Conservation (phyloP, 1,140 invertebrate genomes). For the Procambarus virginalis region DNA sequence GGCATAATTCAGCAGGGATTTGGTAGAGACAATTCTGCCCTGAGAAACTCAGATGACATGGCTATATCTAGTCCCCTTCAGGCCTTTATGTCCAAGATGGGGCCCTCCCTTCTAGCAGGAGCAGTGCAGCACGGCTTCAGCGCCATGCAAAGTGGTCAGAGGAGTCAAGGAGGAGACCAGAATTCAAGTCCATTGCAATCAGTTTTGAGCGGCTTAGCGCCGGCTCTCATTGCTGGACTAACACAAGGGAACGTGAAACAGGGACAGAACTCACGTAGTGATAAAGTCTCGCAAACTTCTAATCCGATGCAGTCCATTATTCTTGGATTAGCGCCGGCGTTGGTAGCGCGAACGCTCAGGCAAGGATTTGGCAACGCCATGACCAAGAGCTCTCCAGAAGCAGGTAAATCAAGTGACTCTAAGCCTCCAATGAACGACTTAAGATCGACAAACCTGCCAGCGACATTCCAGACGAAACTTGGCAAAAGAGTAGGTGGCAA, state of each 20-base stretch:
- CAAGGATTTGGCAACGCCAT: background rate
- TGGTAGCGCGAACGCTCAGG: background rate
- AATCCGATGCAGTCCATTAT: slow-evolving; percentile 11
- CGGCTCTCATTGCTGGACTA: background rate
- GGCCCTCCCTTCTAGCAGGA: slow-evolving; percentile 3
- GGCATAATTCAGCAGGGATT: background rate
- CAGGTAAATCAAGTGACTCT: background rate
- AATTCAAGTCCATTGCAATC: slow-evolving; percentile 14
- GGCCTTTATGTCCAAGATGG: background rate
- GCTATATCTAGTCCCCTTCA: background rate
- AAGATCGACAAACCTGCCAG: background rate
- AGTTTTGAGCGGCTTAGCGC: background rate
- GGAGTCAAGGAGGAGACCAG: no score
- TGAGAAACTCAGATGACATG: background rate
- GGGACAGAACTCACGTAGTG: background rate
- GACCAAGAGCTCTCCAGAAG: background rate
- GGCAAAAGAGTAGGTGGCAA: background rate
- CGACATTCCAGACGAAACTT: background rate
- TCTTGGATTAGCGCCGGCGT: background rate
- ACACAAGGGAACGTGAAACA: background rate
- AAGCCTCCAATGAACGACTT: background rate
- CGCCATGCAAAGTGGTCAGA: background rate
- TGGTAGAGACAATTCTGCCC: background rate
- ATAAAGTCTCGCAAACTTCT: background rate
- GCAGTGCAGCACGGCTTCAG: background rate